A percentile compares a stretch with the other conserved stretches of the same genome.
phyloP scores from a whole-genome alignment of 2,888 invertebrate species.

The Xanthostigma xanthostigma region DNA sequence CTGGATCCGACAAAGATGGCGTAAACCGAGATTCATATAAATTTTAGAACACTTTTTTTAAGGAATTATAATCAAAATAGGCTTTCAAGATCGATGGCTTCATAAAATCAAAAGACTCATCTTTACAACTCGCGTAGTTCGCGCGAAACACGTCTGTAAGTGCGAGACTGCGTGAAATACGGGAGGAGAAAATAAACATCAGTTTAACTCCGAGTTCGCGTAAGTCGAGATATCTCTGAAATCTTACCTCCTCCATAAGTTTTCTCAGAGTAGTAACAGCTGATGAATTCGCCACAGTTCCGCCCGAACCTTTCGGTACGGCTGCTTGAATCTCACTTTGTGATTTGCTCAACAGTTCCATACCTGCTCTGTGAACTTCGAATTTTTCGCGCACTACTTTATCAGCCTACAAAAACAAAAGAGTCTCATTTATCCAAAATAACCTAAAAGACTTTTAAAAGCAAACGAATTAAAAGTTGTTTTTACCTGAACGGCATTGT shows the following conservation, averaged over 20 bases:
- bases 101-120: too few species aligned
- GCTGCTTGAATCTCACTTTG: constrained; percentile 51
- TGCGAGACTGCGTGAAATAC: too few species aligned
- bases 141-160: too few species aligned
- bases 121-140: too few species aligned
- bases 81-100: too few species aligned
- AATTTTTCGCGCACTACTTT: constrained; percentile 78
- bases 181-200: background rate
- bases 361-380: constrained; percentile 57
- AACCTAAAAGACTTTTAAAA: background rate
- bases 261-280: constrained; percentile 50
- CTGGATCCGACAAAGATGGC: too few species aligned
- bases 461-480: constrained; percentile 1
- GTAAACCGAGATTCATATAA: too few species aligned
- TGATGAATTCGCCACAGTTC: constrained; percentile 35
- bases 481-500: constrained; percentile 57
- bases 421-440: background rate
- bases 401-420: constrained; percentile 40
- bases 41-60: too few species aligned
- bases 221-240: background rate
- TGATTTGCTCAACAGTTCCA: constrained; percentile 66
- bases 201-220: background rate
- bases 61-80: too few species aligned
- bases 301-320: constrained; percentile 50
- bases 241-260: constrained; percentile 59